Percentiles rank a stretch among this genome's conserved stretches.
phyloP scores from a whole-genome alignment of 2,113 vertebrate genomes.

The Andinoacara biseriatus region DNA sequence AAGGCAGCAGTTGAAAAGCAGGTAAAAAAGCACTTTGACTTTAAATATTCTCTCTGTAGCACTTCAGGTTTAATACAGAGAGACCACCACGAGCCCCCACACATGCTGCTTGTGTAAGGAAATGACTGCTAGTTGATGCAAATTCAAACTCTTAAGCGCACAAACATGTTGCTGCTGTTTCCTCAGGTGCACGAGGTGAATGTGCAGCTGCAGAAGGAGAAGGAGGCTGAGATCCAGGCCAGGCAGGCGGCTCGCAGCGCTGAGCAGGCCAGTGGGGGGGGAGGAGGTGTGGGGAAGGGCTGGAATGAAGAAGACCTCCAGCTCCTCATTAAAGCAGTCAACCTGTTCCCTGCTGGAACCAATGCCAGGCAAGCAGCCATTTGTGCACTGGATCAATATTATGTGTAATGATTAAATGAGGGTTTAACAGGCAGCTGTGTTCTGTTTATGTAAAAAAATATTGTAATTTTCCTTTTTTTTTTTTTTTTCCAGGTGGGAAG shows the following conservation, averaged over 20 bases:
- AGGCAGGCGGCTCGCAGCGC: conserved; percentile 86
- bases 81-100: neutral
- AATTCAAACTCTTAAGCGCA: too few species aligned
- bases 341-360: conserved; percentile 97
- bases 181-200: conserved; percentile 93
- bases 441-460: too few species aligned
- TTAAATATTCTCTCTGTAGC: neutral
- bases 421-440: neutral
- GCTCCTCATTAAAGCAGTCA: conserved; percentile 97
- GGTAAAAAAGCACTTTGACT: conserved; percentile 73
- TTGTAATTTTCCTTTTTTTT: neutral
- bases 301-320: conserved; percentile 97
- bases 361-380: conserved; percentile 86
- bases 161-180: neutral
- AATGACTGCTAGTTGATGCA: neutral
- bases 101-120: neutral
- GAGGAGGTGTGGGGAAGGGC: conserved; percentile 86
- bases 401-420: neutral
- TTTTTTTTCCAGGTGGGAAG: conserved; percentile 85
- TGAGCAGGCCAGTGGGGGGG: conserved; percentile 86
- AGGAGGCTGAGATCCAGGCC: conserved; percentile 91
- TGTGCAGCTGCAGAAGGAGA: conserved; percentile 88
- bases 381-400: neutral
- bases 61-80: neutral
- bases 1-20: conserved; percentile 92